These are phyloP conservation scores for Pseudachorutes palmiensis DNA, from an alignment of 1,140 invertebrate genomes.

Conservation along the genomic window DNA sequence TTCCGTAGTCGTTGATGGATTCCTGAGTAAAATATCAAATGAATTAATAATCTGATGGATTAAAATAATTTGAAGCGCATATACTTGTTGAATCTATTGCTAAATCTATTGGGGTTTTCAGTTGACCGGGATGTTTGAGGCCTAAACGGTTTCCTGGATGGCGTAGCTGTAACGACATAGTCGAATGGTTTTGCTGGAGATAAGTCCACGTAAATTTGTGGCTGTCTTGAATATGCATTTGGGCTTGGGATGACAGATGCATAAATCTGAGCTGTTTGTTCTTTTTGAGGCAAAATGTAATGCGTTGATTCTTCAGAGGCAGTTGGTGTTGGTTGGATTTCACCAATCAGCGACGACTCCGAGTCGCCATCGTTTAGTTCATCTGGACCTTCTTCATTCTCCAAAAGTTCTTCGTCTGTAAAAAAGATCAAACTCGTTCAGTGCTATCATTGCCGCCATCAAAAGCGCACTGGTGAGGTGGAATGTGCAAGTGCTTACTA, in stretches of 20 bases:
- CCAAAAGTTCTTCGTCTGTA: slow-evolving; percentile 15
- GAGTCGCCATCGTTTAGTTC: not conserved
- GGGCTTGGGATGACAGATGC: slow-evolving; percentile 32
- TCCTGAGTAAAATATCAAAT: not conserved
- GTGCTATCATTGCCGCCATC: not conserved
- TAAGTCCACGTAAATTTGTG: slow-evolving; percentile 34
- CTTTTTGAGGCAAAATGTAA: slow-evolving; percentile 35
- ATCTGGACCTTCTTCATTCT: slow-evolving; percentile 9
- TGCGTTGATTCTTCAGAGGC: slow-evolving; percentile 35
- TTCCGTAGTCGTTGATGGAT: slow-evolving; percentile 20
- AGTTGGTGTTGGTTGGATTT: slow-evolving; percentile 26
- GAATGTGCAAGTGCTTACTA: slow-evolving; percentile 7
- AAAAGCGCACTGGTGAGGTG: not conserved
- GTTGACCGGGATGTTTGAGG: slow-evolving; percentile 11
- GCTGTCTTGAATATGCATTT: slow-evolving; percentile 32
- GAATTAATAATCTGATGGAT: too few relatives aligned
- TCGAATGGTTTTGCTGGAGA: slow-evolving; percentile 29
- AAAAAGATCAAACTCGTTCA: not conserved
- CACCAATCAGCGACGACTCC: too few relatives aligned
- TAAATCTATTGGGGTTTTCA: slow-evolving; percentile 27
- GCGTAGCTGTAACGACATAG: slow-evolving; percentile 32
- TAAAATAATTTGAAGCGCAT: not conserved
- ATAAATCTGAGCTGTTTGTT: slow-evolving; percentile 32
- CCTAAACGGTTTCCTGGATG: slow-evolving; percentile 29
- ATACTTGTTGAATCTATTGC: slow-evolving; percentile 26